These are phyloP conservation scores for Monopis laevigella DNA, from an alignment of 2,888 invertebrate species.

Conservation along the genomic window DNA sequence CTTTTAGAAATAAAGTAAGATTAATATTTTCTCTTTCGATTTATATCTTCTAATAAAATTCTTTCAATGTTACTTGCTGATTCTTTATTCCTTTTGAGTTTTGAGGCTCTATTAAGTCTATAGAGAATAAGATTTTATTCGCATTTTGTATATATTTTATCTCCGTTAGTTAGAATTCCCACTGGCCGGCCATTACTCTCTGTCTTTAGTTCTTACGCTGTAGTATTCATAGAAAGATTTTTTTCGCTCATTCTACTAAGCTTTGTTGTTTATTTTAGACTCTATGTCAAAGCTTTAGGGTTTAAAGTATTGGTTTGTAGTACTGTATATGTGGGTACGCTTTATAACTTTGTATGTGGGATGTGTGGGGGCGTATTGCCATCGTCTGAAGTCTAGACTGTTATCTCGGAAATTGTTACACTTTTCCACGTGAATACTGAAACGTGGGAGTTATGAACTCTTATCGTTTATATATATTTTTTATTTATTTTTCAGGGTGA, in stretches of 20 bases:
- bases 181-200: slow-evolving; percentile 5
- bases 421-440: neutral
- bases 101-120: too few relatives aligned
- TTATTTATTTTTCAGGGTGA: too few relatives aligned
- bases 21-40: too few relatives aligned
- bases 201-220: neutral
- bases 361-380: neutral
- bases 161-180: slow-evolving; percentile 1
- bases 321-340: neutral
- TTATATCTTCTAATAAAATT: too few relatives aligned
- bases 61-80: too few relatives aligned
- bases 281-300: neutral
- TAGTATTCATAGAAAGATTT: slow-evolving; percentile 1
- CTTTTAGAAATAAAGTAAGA: too few relatives aligned
- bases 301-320: neutral
- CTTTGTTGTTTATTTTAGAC: neutral
- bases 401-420: neutral
- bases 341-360: neutral
- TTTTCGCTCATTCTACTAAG: neutral
- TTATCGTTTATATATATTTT: too few relatives aligned
- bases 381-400: slow-evolving; percentile 8
- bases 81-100: too few relatives aligned
- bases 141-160: too few relatives aligned
- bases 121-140: too few relatives aligned
- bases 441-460: too few relatives aligned